phyloP scores from a whole-genome alignment of 2,113 vertebrate species.

The Camelus dromedarius region DNA sequence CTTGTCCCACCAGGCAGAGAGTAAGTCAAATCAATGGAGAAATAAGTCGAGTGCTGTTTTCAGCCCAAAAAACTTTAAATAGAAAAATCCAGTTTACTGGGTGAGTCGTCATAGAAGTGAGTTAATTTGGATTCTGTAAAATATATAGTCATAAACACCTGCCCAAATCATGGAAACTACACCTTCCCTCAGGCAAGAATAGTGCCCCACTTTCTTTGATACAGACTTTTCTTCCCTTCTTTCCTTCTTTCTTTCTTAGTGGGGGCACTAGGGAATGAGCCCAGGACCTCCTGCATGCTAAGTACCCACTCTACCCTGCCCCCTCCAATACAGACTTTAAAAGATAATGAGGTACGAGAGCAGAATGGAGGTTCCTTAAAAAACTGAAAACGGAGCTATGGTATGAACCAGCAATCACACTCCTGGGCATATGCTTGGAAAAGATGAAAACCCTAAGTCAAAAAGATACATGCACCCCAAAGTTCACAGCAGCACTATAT shows the following conservation, averaged over 20 bases:
- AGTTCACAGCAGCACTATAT: no score
- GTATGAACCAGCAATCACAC: no score
- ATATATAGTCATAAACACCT: neutral
- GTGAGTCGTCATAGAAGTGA: conserved; percentile 3
- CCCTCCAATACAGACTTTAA: neutral
- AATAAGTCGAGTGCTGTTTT: neutral
- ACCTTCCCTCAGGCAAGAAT: neutral
- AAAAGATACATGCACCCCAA: no score
- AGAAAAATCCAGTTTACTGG: conserved; percentile 7
- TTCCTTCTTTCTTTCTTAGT: no score
- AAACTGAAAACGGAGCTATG: no score
- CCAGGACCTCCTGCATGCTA: no score
- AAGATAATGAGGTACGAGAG: neutral
- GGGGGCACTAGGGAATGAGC: no score
- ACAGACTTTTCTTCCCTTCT: neutral
- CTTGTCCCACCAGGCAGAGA: conserved; percentile 17
- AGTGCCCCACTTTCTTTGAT: neutral
- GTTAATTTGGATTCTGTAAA: neutral
- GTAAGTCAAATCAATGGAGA: neutral
- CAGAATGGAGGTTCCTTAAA: no score
- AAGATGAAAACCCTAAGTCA: no score
- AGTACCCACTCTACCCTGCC: no score
- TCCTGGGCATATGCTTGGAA: no score
- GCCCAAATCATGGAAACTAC: neutral
- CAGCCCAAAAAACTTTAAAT: neutral